phyloP scores from a whole-genome alignment of 2,888 invertebrate species.

The Aphidius colemani region DNA sequence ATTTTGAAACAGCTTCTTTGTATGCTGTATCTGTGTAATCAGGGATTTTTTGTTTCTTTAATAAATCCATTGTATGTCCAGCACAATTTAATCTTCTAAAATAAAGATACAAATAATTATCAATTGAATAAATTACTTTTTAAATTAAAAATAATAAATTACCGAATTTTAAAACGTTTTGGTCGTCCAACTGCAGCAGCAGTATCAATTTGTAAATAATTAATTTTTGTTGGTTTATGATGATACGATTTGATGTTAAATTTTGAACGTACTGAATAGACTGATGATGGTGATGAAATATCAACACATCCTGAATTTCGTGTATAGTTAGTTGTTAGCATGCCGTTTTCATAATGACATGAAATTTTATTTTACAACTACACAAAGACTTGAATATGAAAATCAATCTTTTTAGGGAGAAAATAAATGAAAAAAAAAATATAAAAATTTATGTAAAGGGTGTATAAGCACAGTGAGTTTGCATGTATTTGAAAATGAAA shows the following conservation, averaged over 20 bases:
- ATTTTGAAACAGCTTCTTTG: slow-evolving; percentile 80
- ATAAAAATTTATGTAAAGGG: slow-evolving; percentile 17
- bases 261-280: slow-evolving; percentile 34
- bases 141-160: slow-evolving; percentile 20
- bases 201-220: slow-evolving; percentile 37
- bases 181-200: slow-evolving; percentile 35
- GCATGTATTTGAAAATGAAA: slow-evolving; percentile 26
- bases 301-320: slow-evolving; percentile 35
- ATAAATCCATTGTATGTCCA: slow-evolving; percentile 60
- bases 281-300: slow-evolving; percentile 31
- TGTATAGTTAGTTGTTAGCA: slow-evolving; percentile 43
- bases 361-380: slow-evolving; percentile 30
- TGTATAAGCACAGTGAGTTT: neutral
- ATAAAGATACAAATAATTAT: slow-evolving; percentile 15
- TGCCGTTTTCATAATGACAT: slow-evolving; percentile 41
- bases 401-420: slow-evolving; percentile 36
- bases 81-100: slow-evolving; percentile 51
- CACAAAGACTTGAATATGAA: slow-evolving; percentile 34
- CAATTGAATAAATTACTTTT: neutral
- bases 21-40: slow-evolving; percentile 86
- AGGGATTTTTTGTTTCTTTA: slow-evolving; percentile 65
- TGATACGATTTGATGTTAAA: slow-evolving; percentile 34
- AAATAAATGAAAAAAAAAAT: slow-evolving; percentile 13
- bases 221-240: slow-evolving; percentile 36
- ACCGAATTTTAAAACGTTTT: slow-evolving; percentile 49